Evolutionary conservation across 1,140 invertebrate genomes (phyloP).

Genomic region (Zaprionus tsacasi): DNA sequence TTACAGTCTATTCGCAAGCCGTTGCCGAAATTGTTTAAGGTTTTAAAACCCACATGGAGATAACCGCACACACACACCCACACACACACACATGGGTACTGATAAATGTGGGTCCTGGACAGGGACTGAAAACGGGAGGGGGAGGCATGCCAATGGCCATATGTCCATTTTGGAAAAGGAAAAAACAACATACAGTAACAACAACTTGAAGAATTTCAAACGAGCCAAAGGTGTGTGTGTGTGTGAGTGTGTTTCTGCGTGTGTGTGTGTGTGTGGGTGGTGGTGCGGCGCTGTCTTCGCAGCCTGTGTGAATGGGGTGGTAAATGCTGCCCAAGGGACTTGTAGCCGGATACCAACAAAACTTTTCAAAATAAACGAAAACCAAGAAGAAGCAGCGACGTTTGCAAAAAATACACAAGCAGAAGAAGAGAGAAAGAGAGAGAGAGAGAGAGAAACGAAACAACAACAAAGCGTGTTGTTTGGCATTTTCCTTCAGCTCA

Average conservation of each 20-base stretch:
- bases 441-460: slow-evolving; percentile 10
- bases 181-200: slow-evolving; percentile 67
- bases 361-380: slow-evolving; percentile 76
- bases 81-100: slow-evolving; percentile 36
- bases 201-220: slow-evolving; percentile 65
- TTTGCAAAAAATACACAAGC: slow-evolving; percentile 32
- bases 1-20: slow-evolving; percentile 82
- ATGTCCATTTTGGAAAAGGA: slow-evolving; percentile 77
- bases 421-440: neutral
- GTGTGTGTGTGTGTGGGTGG: slow-evolving; percentile 27
- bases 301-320: slow-evolving; percentile 79
- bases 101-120: too few species aligned
- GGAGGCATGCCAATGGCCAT: slow-evolving; percentile 72
- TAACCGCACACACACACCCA: slow-evolving; percentile 47
- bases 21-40: slow-evolving; percentile 81
- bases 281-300: slow-evolving; percentile 50
- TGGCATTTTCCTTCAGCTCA: slow-evolving; percentile 24
- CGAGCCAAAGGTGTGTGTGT: slow-evolving; percentile 30
- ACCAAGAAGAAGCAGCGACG: slow-evolving; percentile 10
- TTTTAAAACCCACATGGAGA: slow-evolving; percentile 67
- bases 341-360: slow-evolving; percentile 83
- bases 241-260: slow-evolving; percentile 19
- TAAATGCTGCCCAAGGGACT: slow-evolving; percentile 83
- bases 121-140: slow-evolving; percentile 38
- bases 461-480: slow-evolving; percentile 13